Base-by-base conservation (phyloP, 2,888 invertebrate species). In the Polymixis flavicincta region DNA sequence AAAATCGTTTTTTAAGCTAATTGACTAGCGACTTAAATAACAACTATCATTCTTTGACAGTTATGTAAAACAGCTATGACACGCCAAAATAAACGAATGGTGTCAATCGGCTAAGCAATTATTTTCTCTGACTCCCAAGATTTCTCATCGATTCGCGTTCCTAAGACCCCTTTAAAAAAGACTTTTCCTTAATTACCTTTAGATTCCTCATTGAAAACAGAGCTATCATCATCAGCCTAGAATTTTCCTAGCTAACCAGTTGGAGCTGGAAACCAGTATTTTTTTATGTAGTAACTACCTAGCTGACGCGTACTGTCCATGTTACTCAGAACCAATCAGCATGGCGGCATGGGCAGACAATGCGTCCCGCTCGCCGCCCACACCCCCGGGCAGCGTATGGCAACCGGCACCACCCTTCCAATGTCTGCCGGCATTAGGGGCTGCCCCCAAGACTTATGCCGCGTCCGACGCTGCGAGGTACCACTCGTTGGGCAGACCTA, bases 371-470 rank as follows among this genome's bases (percentile, higher is more conserved):
- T 91, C 93, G 32, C 93, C 95, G 4, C 95, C 95, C 0, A 92
- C 96, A 2, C 95, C 96, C 4, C 93, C 95, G 14, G 94, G 94
- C 80, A 95, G 95, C 83, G 81, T 94, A 72, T 96, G 96, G 96
- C 94, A 94, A 87, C 96, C 96, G 2, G 95, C 96, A 74, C 96
- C 96, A 3, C 94, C 95, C 0, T 96, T 96, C 89, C 96, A 96
- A 84, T 94, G 95, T 75, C 89, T 96, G 74, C 85, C 91, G 0
- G 94, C 95, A 0, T 84, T 96, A 5, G 95, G 94, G 0, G 94
- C 93, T 5, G 97, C 92, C 14, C 95, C 97, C 1, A 89, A 90
- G 88, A 87, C 97, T 94, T 74, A 96, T 94, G 88, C 97, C 95
- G 76, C 95, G 92, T 67, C 93, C 72, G 93, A 93, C 42, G 80